Percentiles rank a stretch among this genome's conserved stretches.
phyloP scores from a whole-genome alignment of 2,113 vertebrate species.

The Leucopsar rothschildi region DNA sequence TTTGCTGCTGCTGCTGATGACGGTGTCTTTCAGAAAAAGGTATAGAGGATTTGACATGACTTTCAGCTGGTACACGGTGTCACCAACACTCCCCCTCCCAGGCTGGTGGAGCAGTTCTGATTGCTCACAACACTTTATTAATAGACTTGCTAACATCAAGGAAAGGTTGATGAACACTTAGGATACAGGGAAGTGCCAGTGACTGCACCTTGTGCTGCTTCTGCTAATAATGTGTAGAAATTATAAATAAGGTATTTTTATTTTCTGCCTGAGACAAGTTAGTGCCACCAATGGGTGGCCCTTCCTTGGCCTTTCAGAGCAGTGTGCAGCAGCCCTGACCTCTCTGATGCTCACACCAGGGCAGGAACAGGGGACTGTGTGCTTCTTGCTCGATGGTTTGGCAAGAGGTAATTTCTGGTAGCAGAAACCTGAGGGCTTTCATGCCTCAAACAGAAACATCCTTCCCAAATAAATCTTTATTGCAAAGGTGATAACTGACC shows the following conservation, averaged over 20 bases:
- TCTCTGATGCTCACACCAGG: not conserved
- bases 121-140: conserved; percentile 42
- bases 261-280: not conserved
- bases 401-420: not conserved
- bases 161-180: conserved; percentile 32
- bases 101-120: conserved; percentile 35
- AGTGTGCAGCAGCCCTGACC: not conserved
- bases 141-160: conserved; percentile 58
- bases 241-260: not conserved
- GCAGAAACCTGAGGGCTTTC: not conserved
- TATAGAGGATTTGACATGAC: conserved; percentile 15
- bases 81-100: conserved; percentile 5
- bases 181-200: not conserved
- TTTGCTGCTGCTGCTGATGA: conserved; percentile 37
- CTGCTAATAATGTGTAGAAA: not conserved
- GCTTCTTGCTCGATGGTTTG: not conserved
- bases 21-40: conserved; percentile 1
- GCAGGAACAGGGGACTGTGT: not conserved
- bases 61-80: conserved; percentile 55
- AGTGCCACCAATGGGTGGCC: not conserved
- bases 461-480: not conserved
- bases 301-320: not conserved
- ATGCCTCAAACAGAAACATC: not conserved
- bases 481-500: not conserved
- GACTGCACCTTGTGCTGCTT: conserved; percentile 18